Conservation (phyloP, 2,888 invertebrate genomes). For the Tribolium freemani region DNA sequence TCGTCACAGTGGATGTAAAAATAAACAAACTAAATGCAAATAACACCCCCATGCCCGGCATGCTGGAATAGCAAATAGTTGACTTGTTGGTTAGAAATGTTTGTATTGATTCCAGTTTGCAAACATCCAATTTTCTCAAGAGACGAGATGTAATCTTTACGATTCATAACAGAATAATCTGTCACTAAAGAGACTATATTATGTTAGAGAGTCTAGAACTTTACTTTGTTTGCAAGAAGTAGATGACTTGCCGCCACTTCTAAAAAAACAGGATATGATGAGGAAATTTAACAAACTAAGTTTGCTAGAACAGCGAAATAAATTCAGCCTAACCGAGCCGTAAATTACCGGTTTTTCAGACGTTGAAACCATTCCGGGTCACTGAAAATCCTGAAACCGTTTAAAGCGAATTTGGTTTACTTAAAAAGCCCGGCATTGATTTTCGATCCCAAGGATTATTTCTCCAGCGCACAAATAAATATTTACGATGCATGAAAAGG, state of each 20-base stretch:
- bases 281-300: background rate
- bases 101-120: background rate
- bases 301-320: background rate
- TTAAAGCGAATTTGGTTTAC: background rate
- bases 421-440: background rate
- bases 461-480: slow-evolving; percentile 3
- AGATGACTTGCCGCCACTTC: background rate
- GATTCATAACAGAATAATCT: slow-evolving; percentile 1
- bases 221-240: background rate
- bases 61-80: background rate
- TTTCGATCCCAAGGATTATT: slow-evolving; percentile 8
- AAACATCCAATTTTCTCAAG: background rate
- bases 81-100: background rate
- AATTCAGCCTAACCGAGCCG: background rate
- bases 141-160: slow-evolving; percentile 8
- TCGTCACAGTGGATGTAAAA: background rate
- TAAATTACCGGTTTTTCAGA: background rate
- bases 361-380: background rate
- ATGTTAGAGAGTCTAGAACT: background rate
- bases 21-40: background rate
- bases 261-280: background rate
- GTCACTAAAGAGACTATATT: background rate
- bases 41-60: background rate
- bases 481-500: slow-evolving; percentile 24
- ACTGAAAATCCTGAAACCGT: background rate